phyloP scores from a whole-genome alignment of 1,140 invertebrate genomes.

The Anthonomus grandis region DNA sequence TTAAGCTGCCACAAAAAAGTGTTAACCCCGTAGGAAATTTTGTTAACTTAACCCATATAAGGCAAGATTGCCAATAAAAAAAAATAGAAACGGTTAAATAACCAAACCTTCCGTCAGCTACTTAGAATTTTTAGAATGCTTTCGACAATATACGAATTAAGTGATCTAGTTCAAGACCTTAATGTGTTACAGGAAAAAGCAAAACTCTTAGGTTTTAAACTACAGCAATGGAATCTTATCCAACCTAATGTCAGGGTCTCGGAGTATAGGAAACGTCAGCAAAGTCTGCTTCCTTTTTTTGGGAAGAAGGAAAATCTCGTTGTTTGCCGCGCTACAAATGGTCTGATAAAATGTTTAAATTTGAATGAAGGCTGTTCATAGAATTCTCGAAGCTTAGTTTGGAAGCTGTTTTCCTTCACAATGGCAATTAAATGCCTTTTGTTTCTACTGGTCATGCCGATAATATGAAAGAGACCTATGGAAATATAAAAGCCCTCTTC shows the following conservation, averaged over 20 bases:
- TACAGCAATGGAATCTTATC: not conserved
- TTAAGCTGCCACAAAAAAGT: too few relatives aligned
- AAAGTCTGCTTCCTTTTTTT: not conserved
- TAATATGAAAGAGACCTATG: slow-evolving; percentile 15
- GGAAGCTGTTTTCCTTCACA: slow-evolving; percentile 18
- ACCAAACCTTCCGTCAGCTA: too few relatives aligned
- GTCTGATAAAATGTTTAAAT: not conserved
- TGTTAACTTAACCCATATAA: too few relatives aligned
- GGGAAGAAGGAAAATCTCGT: too few relatives aligned
- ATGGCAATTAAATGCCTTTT: slow-evolving; percentile 14
- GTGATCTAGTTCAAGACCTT: slow-evolving; percentile 1
- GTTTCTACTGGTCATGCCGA: slow-evolving; percentile 8
- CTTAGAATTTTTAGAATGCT: too few relatives aligned
- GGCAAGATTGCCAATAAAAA: too few relatives aligned
- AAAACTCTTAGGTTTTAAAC: slow-evolving; percentile 2
- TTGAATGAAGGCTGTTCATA: slow-evolving; percentile 18
- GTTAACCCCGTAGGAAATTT: too few relatives aligned
- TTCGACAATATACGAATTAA: too few relatives aligned
- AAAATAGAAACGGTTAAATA: too few relatives aligned
- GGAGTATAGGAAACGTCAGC: not conserved
- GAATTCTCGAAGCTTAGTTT: slow-evolving; percentile 14
- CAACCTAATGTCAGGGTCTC: not conserved
- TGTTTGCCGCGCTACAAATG: slow-evolving; percentile 2
- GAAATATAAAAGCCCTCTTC: slow-evolving; percentile 15
- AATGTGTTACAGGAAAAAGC: slow-evolving; percentile 5